These are phyloP conservation scores for Pandemis heparana DNA, from an alignment of 2,888 invertebrate genomes.

Conservation along the genomic window DNA sequence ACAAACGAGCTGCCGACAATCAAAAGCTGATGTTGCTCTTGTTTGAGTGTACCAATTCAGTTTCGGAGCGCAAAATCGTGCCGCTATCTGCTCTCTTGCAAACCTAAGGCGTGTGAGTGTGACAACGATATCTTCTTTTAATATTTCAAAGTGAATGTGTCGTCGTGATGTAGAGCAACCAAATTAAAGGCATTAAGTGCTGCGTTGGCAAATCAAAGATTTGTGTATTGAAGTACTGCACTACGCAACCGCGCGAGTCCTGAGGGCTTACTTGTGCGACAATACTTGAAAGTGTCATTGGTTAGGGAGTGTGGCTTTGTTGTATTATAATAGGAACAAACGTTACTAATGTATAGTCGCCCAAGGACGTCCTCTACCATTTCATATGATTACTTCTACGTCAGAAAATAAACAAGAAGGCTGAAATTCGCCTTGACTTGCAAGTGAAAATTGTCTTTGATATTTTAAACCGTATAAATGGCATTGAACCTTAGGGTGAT, in stretches of 20 bases:
- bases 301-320: constrained; percentile 1
- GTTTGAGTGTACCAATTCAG: constrained; percentile 44
- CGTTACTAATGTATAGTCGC: not conserved
- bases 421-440: too few relatives aligned
- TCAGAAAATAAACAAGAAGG: too few relatives aligned
- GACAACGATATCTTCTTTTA: constrained; percentile 3
- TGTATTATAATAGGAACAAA: not conserved
- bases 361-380: too few relatives aligned
- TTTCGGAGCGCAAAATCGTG: not conserved
- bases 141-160: not conserved
- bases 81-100: not conserved
- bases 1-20: constrained; percentile 59
- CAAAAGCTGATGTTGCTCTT: constrained; percentile 58
- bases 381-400: too few relatives aligned
- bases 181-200: constrained; percentile 36
- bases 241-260: not conserved
- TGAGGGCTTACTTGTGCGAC: not conserved
- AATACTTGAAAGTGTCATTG: constrained; percentile 1
- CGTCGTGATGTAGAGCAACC: not conserved
- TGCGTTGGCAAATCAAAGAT: constrained; percentile 47
- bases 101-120: not conserved
- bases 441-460: too few relatives aligned
- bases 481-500: too few relatives aligned
- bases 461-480: too few relatives aligned
- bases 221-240: constrained; percentile 46